Evolutionary conservation across 2,797 vertebrate species (phyloP).

Genomic region (Hyperoplus immaculatus): DNA sequence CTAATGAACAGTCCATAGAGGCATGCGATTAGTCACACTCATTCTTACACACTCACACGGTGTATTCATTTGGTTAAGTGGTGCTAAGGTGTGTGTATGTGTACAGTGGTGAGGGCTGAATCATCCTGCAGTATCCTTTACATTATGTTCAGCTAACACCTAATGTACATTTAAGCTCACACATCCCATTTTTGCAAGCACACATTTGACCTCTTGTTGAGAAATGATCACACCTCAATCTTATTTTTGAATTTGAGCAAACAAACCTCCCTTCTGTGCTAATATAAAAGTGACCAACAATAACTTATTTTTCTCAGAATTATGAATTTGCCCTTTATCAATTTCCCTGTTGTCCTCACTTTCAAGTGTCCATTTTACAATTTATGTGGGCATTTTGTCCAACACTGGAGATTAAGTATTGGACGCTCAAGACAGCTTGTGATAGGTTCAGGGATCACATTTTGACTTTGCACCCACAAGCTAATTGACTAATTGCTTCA

Average conservation of each 20-base stretch:
- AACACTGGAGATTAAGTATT: not conserved
- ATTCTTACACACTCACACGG: conserved; percentile 10
- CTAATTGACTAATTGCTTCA: not conserved
- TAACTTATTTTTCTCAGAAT: not conserved
- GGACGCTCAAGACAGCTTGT: not conserved
- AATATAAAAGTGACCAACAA: no score
- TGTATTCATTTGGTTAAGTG: not conserved
- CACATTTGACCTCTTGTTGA: not conserved
- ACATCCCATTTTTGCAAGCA: not conserved
- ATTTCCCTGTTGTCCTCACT: no score
- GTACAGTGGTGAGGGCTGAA: not conserved
- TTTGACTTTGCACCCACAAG: no score
- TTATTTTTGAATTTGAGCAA: not conserved
- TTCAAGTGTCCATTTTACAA: not conserved
- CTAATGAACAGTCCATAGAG: conserved; percentile 13
- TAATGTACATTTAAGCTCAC: no score
- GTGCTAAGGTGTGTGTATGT: not conserved
- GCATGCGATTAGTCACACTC: conserved; percentile 30
- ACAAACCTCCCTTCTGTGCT: not conserved
- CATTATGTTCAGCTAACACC: no score
- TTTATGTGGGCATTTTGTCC: not conserved
- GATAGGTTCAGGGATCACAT: not conserved
- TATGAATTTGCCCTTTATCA: not conserved
- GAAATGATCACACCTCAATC: not conserved
- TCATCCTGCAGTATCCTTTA: not conserved